Base-by-base conservation (phyloP, 2,888 invertebrate species). In the Noctua fimbriata region DNA sequence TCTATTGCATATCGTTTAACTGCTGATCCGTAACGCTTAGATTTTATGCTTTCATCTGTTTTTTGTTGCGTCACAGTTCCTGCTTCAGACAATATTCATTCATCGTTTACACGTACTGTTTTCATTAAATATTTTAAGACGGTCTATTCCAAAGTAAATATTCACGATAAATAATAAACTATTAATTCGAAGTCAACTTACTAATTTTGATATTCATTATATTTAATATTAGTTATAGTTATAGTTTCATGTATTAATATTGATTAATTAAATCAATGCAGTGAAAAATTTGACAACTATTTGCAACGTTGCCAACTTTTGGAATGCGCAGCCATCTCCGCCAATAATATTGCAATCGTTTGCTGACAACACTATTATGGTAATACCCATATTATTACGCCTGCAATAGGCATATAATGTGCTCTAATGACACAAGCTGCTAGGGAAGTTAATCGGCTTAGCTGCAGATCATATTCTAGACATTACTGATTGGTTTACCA, bases 11-110 rank as follows among this genome's bases (percentile, higher is more conserved):
- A 70, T 60, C 21, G 41, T 84, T 52, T 65, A 41, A 41, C 52
- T 69, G 81, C 55, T 79, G 60, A 69, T 69, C 85, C 67, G 85
- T 72, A 41, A 55, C 60, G 72, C 60, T 80, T 4, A 71, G 36
- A 81, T 81, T 81, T 60, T 58, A 71, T 67, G 66, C 84, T 81
- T 81, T 81, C 70, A 24, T 67, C 70, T 24, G 80, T 52, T 79
- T 79, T 70, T 71, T 55, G 47, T 78, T 84, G 60, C 36, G 36
- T 65, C 49, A 60, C 12, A 60, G 24, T 66, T 71, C 36, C 32
- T 66, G 18, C 44, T 79, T 32, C 83, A 49, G 21, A 67, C 55
- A 83, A 60, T 60, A 60, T 21, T 75, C 2, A 28, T 41, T 44
- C 0, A 9, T 44, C 16, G n/a, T 16, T 16, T n/a, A n/a, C 18